Evolutionary conservation across 2,113 vertebrate species (phyloP), one percentile per base, ranked within the genome.

Genomic region (Nothobranchius kuhntae): DNA sequence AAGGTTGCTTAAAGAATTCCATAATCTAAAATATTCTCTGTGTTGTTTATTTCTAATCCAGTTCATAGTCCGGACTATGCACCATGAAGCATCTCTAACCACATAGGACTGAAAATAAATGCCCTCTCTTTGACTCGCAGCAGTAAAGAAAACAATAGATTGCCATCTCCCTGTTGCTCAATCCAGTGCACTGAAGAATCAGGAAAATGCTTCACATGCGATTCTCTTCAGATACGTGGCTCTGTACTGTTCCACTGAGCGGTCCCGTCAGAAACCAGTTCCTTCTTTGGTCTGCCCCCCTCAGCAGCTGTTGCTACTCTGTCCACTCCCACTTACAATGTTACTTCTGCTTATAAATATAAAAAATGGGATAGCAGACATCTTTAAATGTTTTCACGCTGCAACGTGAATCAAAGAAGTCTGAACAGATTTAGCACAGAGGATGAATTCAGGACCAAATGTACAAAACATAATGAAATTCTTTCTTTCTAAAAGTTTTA

Each of bases 131-230:
- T 84, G 79, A 78, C 83, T 85, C 60, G 61, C 53, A 80, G 80
- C 56, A 65, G 67, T 72, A 53, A 84, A 78, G 55, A 91, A 91
- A 91, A 89, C 86, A 87, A 89, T 78, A 81, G 88, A 93, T 93
- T 2, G 17, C 51, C 89, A 91, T 92, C 90, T 81, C 13, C 11
- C 64, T 82, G 66, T 78, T 75, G 80, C 86, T 91, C 88, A 86
- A 85, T 86, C 63, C 69, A 13, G 42, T 66, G 79, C 87, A 75
- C 72, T 71, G 83, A 89, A 89, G 88, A 92, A 91, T 90, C 88
- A 80, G 61, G 53, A 61, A 61, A 90, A 92, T 92, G 77, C 89
- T 81, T 90, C 65, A 48, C 79, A 87, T 90, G 86, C 77, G 81
- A 85, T 86, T 78, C 64, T 57, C 56, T 30, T 81, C 62, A 78